Evolutionary conservation across 2,888 invertebrate species (phyloP), one percentile per base, ranked within the genome.

Genomic region (Tinea pellionella): DNA sequence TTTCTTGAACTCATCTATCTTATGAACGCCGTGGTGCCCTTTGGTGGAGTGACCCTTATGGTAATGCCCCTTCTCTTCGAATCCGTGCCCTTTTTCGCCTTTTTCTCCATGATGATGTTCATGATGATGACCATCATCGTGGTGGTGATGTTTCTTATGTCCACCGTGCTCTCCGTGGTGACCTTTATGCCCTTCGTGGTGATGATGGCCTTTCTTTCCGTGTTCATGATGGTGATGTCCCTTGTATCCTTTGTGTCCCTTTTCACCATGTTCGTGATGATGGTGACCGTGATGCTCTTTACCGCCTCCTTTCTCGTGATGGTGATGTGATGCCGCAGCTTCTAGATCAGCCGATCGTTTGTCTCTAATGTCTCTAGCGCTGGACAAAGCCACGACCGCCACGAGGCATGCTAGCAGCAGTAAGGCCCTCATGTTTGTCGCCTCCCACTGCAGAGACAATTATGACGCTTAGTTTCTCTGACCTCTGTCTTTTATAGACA

Each of bases 1-100:
- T 73, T 95, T 95, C 73, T 94, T 93, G 80, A 91, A 94, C 75
- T 95, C 95, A 76, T 95, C 93, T 74, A 93, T 73, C 75, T 95
- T 95, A 80, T 95, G 94, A 1, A 94, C 89, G 65, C 94, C 92
- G 72, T 95, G 95, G 68, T 94, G 93, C 59, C 95, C 94, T 74
- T 95, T 93, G 62, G 94, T 95, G 67, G 92, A 92, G 80, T 95
- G 94, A 0, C 95, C 95, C 69, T 95, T 95, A 65, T 93, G 92
- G 78, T 91, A 94, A 65, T 90, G 90, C 32, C 94, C 94, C 59
- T 85, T 84, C 64, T 85, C 87, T 71, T 88, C 88, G 61, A 82
- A 83, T 7, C 79, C 79, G 64, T 81, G 80, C 0, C 90, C 90
- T 64, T 91, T 91, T 66, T 90, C 90, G 3, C 91, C 91, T 64